Evolutionary conservation across 2,888 invertebrate genomes (phyloP), one percentile per base, ranked within the genome.

Genomic region (Aethes cnicana): DNA sequence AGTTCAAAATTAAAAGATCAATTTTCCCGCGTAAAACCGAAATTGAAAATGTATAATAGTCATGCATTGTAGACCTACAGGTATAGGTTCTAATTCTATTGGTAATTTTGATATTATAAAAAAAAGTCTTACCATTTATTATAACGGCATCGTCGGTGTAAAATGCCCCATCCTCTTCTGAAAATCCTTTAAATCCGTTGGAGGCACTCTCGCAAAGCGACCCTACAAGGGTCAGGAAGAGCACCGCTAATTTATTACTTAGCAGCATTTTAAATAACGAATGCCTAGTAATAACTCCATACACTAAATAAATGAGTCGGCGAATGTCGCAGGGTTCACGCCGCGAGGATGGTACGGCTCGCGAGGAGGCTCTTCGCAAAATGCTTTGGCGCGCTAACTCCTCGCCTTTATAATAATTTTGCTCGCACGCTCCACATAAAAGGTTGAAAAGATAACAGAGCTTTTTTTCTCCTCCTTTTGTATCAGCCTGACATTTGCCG

Each of bases 401-500:
- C 74, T 68, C 72, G 81, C 78, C 88, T 88, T 89, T 89, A 85
- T 87, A 87, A 87, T 86, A 87, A 80, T 76, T 79, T 82, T 74
- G 79, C 77, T 77, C 69, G 67, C 75, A 71, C 82, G 81, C 78
- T 83, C 80, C 71, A 84, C 79, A 83, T 85, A 84, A 37, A 52
- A 80, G 74, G 74, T 74, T 79, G 65, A 74, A 80, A 82, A 85
- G 81, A 86, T 84, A 86, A 81, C 80, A 83, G 78, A 84, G 82
- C 83, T 84, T 87, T 87, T 87, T 80, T 48, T 32, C 47, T 44
- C 16, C 72, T 82, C 68, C 77, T 84, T 86, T 84, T 87, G 79
- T 84, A 67, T 56, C 60, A 53, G 66, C 62, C 72, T 78, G 81
- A 74, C 78, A 81, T 84, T 81, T 74, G 69, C 66, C 52, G 61